phyloP scores from a whole-genome alignment of 1,140 invertebrate species.

The Oncopodura yosiiana region DNA sequence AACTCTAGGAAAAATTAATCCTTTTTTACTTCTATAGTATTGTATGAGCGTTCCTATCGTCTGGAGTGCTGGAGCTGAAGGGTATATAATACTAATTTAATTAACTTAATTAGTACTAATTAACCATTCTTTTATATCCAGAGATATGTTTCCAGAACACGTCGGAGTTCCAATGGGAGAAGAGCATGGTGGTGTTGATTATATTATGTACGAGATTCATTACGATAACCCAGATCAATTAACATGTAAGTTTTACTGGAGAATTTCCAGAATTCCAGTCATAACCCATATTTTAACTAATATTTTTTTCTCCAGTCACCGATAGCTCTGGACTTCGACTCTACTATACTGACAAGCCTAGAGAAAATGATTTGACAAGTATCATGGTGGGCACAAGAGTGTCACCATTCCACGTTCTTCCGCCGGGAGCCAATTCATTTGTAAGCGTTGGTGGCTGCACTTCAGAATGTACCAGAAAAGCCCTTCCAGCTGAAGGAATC shows the following conservation, averaged over 20 bases:
- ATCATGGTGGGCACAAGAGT: slow-evolving; percentile 69
- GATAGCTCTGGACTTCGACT: slow-evolving; percentile 72
- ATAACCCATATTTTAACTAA: neutral
- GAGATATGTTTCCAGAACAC: slow-evolving; percentile 64
- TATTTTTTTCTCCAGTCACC: slow-evolving; percentile 43
- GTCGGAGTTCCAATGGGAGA: slow-evolving; percentile 70
- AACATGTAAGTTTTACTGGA: slow-evolving; percentile 49
- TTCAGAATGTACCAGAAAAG: slow-evolving; percentile 57
- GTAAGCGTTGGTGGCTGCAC: slow-evolving; percentile 69
- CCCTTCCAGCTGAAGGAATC: slow-evolving; percentile 9
- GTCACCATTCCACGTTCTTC: slow-evolving; percentile 66
- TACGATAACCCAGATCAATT: slow-evolving; percentile 65
- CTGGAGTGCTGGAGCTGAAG: slow-evolving; percentile 5
- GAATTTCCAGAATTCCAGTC: neutral
- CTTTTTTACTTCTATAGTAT: no score
- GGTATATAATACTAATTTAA: no score
- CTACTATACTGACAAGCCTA: slow-evolving; percentile 58
- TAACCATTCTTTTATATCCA: no score
- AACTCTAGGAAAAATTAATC: no score
- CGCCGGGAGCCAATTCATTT: slow-evolving; percentile 59
- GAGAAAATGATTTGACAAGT: slow-evolving; percentile 65
- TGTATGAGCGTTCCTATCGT: neutral
- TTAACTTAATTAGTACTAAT: no score
- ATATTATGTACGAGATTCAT: slow-evolving; percentile 80
- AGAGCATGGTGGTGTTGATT: slow-evolving; percentile 53